A percentile compares a stretch with the other conserved stretches of the same genome.
Evolutionary conservation across 1,140 invertebrate genomes (phyloP).

Genomic region (Agrypnia vestita): DNA sequence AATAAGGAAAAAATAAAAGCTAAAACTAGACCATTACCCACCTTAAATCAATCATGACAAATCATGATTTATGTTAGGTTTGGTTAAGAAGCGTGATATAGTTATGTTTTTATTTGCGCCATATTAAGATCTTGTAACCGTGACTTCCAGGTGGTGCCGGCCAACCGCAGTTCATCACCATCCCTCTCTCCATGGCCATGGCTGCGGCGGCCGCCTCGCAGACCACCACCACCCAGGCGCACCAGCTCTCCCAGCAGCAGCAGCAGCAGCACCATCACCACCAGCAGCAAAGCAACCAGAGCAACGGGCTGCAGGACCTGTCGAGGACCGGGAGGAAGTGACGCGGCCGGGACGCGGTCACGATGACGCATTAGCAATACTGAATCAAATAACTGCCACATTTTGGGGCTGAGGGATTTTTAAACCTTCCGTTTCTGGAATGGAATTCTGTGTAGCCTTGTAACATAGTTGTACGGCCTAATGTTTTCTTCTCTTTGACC

Average conservation of each 20-base stretch:
- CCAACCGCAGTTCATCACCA: constrained; percentile 76
- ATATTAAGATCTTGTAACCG: background rate
- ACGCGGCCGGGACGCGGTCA: constrained; percentile 37
- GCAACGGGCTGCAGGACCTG: constrained; percentile 70
- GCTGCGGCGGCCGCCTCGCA: constrained; percentile 67
- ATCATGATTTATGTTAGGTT: no score
- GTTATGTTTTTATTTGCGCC: background rate
- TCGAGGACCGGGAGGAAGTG: constrained; percentile 68
- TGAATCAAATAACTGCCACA: no score
- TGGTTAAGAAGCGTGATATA: no score
- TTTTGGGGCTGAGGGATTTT: no score
- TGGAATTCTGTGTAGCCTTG: no score
- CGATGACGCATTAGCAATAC: no score
- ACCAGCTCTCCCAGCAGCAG: constrained; percentile 62
- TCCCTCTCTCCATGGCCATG: constrained; percentile 75
- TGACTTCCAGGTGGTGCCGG: constrained; percentile 49
- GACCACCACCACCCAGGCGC: constrained; percentile 59
- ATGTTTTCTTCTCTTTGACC: no score
- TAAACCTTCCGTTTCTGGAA: no score
- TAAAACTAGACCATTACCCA: no score
- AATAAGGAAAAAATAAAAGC: no score
- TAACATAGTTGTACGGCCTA: no score
- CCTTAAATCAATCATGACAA: no score
- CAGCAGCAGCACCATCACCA: background rate
- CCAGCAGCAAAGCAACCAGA: constrained; percentile 21